Conservation (phyloP, 2,888 invertebrate species). For the Anthophora plumipes region DNA sequence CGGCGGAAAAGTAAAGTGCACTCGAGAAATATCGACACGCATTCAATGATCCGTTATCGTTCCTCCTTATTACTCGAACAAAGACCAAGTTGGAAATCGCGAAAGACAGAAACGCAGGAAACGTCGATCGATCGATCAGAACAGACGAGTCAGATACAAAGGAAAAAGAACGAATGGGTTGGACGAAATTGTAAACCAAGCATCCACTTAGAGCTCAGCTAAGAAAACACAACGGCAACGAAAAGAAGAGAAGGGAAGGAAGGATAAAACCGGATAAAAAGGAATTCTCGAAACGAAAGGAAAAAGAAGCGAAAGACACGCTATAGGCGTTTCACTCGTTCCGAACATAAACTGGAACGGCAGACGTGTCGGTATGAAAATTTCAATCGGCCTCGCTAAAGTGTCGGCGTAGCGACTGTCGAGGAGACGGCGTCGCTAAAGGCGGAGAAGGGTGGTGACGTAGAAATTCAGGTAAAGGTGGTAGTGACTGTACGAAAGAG, state of each 20-base stretch:
- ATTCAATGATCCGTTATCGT: conserved; percentile 30
- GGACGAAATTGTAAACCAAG: background rate
- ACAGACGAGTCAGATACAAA: background rate
- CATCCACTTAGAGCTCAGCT: background rate
- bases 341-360: conserved; percentile 75
- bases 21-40: conserved; percentile 55
- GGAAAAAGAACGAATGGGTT: background rate
- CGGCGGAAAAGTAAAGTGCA: conserved; percentile 31
- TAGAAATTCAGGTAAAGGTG: conserved; percentile 64
- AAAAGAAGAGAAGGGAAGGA: background rate
- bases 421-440: conserved; percentile 52
- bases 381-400: conserved; percentile 78
- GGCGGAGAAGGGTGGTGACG: conserved; percentile 53
- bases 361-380: conserved; percentile 80
- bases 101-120: conserved; percentile 17
- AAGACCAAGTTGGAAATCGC: background rate
- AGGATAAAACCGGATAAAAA: background rate
- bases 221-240: background rate
- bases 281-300: background rate
- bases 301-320: conserved; percentile 46
- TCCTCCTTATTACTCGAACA: background rate
- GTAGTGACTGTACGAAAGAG: conserved; percentile 35
- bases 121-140: conserved; percentile 9
- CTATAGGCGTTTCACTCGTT: conserved; percentile 69
- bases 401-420: conserved; percentile 67